Conservation (phyloP, 2,888 invertebrate species). For the Synergus umbraculus region DNA sequence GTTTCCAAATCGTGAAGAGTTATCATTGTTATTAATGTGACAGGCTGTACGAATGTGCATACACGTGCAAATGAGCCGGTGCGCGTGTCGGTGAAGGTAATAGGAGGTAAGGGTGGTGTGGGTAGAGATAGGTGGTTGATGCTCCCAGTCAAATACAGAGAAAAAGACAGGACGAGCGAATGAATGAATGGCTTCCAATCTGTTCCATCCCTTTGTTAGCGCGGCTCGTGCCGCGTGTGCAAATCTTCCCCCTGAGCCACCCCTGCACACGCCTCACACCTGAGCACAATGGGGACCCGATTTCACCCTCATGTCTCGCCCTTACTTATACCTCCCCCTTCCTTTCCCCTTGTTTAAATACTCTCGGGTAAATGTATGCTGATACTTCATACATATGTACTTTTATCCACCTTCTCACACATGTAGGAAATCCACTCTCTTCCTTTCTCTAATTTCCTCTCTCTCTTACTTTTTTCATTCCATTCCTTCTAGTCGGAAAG, state of each 20-base stretch:
- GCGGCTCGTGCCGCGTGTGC: constrained; percentile 77
- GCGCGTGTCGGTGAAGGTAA: constrained; percentile 55
- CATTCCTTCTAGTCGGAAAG: constrained; percentile 8
- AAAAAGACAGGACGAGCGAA: constrained; percentile 52
- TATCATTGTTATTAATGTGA: constrained; percentile 38
- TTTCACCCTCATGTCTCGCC: constrained; percentile 64
- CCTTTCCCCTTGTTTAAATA: constrained; percentile 64
- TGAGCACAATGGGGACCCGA: constrained; percentile 75
- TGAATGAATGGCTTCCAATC: constrained; percentile 70
- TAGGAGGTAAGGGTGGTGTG: constrained; percentile 46
- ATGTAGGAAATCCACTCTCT: background rate
- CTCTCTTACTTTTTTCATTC: constrained; percentile 40
- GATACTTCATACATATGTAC: constrained; percentile 29
- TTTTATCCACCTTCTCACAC: constrained; percentile 22
- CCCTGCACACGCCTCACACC: constrained; percentile 76
- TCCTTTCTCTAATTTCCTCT: constrained; percentile 34
- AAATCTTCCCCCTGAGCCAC: constrained; percentile 67
- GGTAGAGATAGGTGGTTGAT: constrained; percentile 44
- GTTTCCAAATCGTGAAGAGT: constrained; percentile 23
- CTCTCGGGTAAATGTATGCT: constrained; percentile 49
- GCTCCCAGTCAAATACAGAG: constrained; percentile 53
- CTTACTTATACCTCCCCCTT: constrained; percentile 49
- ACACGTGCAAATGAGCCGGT: constrained; percentile 52
- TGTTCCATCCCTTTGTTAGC: constrained; percentile 76
- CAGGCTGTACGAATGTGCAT: constrained; percentile 46